Percentiles rank a stretch among this genome's conserved stretches.
Conservation (phyloP, 2,113 vertebrate genomes). For the Tychaedon coryphoeus region DNA sequence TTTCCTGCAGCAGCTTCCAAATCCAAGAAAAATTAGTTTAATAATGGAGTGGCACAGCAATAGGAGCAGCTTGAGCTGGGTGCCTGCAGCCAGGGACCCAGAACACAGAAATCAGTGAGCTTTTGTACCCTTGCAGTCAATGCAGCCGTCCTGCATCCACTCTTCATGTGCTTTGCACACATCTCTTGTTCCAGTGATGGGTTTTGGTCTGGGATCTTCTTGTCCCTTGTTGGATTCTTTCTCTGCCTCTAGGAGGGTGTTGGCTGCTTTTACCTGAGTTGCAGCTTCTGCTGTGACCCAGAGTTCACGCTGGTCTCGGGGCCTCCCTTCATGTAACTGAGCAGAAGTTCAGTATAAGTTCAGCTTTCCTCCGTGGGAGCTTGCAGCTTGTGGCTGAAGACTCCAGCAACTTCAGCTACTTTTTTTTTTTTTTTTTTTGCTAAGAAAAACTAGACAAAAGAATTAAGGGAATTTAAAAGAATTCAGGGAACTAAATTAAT, state of each 20-base stretch:
- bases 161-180: background rate
- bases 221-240: background rate
- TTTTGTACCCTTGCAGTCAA: background rate
- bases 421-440: no score
- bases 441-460: background rate
- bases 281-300: background rate
- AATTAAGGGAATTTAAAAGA: background rate
- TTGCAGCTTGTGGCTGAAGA: background rate
- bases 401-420: background rate
- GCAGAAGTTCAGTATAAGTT: background rate
- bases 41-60: background rate
- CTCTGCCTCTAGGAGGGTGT: background rate
- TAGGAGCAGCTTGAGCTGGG: background rate
- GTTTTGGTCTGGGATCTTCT: background rate
- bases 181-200: background rate
- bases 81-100: background rate
- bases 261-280: background rate
- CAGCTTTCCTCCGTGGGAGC: background rate
- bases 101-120: background rate
- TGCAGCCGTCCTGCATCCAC: background rate
- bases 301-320: background rate
- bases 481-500: background rate
- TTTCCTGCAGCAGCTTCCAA: background rate
- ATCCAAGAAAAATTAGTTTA: background rate
- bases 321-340: background rate